Evolutionary conservation across 2,888 invertebrate species (phyloP), one percentile per base, ranked within the genome.

Genomic region (Patella caerulea): DNA sequence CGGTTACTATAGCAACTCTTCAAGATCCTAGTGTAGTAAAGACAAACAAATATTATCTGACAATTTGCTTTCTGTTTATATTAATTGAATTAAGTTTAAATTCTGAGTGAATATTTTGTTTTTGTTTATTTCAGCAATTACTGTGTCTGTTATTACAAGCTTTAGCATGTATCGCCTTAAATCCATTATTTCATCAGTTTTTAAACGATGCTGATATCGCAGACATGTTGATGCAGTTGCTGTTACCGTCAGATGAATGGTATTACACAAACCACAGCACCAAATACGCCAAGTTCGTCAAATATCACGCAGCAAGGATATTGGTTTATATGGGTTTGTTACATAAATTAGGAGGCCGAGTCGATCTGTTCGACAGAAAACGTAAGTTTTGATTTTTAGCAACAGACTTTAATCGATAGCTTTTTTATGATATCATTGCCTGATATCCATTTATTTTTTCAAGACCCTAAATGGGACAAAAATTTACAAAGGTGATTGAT

Each of bases 201-300:
- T 90, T 94, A 76, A 90, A 93, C 53, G 94, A 94, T 54, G 93
- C 93, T 17, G 94, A 94, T 82, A 92, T 94, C 73, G 93, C 94
- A 15, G 94, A 94, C 88, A 93, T 93, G 83, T 89, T 94, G 71
- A 93, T 94, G 86, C 94, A 94, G 89, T 92, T 94, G 80, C 92
- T 94, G 76, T 91, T 94, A 81, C 94, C 94, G 24, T 94, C 94
- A 0, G 94, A 94, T 87, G 94, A 94, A 87, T 94, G 94, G 94
- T 94, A 94, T 91, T 94, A 94, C 91, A 94, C 94, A 73, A 94
- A 94, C 87, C 94, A 94, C 89, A 94, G 93, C 84, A 94, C 94
- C 72, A 93, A 93, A 87, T 94, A 94, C 86, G 94, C 94, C 74
- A 92, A 93, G 77, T 94, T 93, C 85, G 94, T 94, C 77, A 94